Evolutionary conservation across 1,140 invertebrate genomes (phyloP).

Genomic region (Tenebrio molitor): DNA sequence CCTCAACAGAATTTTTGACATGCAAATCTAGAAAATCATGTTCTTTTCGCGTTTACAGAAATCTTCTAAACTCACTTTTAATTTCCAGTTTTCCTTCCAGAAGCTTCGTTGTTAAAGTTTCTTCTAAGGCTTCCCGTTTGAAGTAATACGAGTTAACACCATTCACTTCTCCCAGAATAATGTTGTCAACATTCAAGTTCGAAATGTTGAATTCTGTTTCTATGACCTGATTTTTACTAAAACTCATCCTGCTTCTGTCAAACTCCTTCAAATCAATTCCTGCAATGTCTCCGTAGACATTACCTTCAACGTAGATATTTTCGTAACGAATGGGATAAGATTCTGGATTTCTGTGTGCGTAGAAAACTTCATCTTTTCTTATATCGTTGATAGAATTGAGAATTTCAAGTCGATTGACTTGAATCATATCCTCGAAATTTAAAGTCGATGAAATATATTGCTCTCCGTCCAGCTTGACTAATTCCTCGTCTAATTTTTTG

Average conservation of each 20-base stretch:
- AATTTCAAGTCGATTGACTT: slow-evolving; percentile 57
- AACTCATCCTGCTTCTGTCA: slow-evolving; percentile 56
- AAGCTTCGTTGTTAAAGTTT: slow-evolving; percentile 49
- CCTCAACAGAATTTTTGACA: slow-evolving; percentile 44
- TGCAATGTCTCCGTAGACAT: slow-evolving; percentile 55
- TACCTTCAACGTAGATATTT: slow-evolving; percentile 55
- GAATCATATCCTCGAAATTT: slow-evolving; percentile 60
- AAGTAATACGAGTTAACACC: slow-evolving; percentile 36
- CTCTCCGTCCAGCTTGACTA: slow-evolving; percentile 63
- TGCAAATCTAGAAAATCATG: slow-evolving; percentile 51
- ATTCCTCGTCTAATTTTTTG: slow-evolving; percentile 62
- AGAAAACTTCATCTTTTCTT: slow-evolving; percentile 45
- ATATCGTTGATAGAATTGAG: slow-evolving; percentile 57
- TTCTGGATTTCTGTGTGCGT: slow-evolving; percentile 44
- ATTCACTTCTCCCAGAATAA: slow-evolving; percentile 37
- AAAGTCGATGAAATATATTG: slow-evolving; percentile 60
- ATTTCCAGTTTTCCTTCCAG: slow-evolving; percentile 46
- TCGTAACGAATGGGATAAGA: slow-evolving; percentile 49
- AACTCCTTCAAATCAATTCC: slow-evolving; percentile 59
- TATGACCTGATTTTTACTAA: slow-evolving; percentile 59
- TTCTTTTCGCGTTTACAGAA: not conserved
- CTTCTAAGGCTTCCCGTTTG: slow-evolving; percentile 23
- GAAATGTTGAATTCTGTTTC: slow-evolving; percentile 44
- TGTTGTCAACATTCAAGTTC: slow-evolving; percentile 2
- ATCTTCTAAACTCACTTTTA: slow-evolving; percentile 50